Conservation (phyloP, 2,113 vertebrate genomes). For the Syngnathus scovelli region DNA sequence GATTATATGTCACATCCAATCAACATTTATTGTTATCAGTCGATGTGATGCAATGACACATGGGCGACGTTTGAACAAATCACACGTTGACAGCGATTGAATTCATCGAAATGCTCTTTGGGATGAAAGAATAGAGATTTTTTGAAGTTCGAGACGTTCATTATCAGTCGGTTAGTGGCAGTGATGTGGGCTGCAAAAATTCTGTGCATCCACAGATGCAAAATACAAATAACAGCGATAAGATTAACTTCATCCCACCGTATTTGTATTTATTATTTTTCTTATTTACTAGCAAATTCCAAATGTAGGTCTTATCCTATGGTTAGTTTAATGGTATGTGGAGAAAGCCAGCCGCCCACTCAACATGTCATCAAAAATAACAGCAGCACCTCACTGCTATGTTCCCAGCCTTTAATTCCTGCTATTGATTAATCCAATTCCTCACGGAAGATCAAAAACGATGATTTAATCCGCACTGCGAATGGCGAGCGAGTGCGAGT, state of each 20-base stretch:
- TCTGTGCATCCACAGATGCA: neutral
- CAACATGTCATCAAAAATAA: constrained; percentile 51
- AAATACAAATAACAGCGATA: neutral
- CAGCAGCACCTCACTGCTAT: constrained; percentile 29
- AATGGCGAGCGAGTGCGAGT: constrained; percentile 39
- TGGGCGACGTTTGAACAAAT: neutral
- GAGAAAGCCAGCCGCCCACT: constrained; percentile 36
- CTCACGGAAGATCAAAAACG: constrained; percentile 58
- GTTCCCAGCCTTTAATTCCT: constrained; percentile 39
- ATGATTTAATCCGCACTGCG: constrained; percentile 56
- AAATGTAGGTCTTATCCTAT: neutral
- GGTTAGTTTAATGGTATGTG: constrained; percentile 24
- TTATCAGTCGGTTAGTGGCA: neutral
- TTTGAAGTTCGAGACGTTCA: neutral
- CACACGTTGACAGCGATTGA: neutral
- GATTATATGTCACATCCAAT: constrained; percentile 21
- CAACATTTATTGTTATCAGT: constrained; percentile 3
- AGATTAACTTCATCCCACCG: neutral
- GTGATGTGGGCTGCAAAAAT: neutral
- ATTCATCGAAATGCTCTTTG: neutral
- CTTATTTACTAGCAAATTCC: neutral
- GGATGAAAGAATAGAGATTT: neutral
- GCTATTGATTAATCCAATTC: constrained; percentile 68
- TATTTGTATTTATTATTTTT: neutral
- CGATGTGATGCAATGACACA: neutral